A percentile compares a stretch with the other conserved stretches of the same genome.
Evolutionary conservation across 1,140 invertebrate genomes (phyloP).

Genomic region (Galendromus occidentalis): DNA sequence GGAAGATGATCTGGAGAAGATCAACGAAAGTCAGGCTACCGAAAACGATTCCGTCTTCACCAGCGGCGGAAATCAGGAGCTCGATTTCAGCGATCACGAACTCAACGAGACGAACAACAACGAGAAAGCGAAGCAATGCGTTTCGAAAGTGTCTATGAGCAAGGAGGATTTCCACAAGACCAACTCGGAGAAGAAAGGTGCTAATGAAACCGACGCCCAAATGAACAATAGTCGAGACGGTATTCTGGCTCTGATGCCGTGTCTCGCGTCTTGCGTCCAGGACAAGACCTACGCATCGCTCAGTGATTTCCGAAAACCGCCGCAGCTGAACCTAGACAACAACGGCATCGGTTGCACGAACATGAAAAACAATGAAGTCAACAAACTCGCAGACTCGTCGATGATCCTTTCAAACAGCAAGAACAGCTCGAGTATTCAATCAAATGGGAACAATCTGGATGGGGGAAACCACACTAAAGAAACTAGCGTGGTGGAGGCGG

Average conservation of each 20-base stretch:
- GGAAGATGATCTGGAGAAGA: neutral
- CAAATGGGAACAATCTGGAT: no score
- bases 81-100: neutral
- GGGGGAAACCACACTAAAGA: no score
- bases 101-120: neutral
- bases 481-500: no score
- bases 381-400: no score
- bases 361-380: no score
- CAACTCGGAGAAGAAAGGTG: neutral
- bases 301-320: neutral
- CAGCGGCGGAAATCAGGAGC: neutral
- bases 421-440: no score
- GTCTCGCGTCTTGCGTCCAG: neutral
- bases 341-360: no score
- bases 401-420: no score
- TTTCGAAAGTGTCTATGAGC: neutral
- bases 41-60: constrained; percentile 7
- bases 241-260: neutral
- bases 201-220: neutral
- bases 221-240: constrained; percentile 8
- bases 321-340: no score
- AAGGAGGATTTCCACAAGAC: neutral
- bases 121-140: neutral
- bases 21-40: neutral
- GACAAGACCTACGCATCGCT: neutral